Conservation (phyloP, 2,888 invertebrate species). For the Margaritifera margaritifera region DNA sequence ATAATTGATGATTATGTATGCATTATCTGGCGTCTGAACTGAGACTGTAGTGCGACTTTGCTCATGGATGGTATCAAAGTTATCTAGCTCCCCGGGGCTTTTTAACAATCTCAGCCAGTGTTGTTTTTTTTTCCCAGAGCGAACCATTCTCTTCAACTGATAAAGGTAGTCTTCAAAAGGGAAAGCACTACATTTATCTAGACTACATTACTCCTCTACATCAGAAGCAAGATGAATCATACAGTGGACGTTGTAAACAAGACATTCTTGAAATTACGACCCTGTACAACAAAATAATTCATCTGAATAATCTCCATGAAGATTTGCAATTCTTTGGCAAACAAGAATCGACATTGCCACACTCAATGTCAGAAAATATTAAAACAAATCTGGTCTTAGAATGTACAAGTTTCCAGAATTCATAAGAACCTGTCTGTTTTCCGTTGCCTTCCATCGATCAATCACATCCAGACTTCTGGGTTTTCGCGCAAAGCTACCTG, state of each 20-base stretch:
- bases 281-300: slow-evolving; percentile 44
- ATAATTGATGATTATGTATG: slow-evolving; percentile 5
- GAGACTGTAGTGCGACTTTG: background rate
- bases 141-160: slow-evolving; percentile 13
- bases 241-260: no score
- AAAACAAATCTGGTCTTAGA: slow-evolving; percentile 1
- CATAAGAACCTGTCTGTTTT: slow-evolving; percentile 14
- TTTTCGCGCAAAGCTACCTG: slow-evolving; percentile 51
- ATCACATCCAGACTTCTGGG: slow-evolving; percentile 46
- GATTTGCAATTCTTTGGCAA: slow-evolving; percentile 10
- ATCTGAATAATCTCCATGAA: slow-evolving; percentile 16
- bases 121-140: slow-evolving; percentile 3
- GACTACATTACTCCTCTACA: slow-evolving; percentile 9
- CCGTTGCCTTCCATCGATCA: no score
- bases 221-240: slow-evolving; percentile 14
- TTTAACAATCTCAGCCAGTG: slow-evolving; percentile 6
- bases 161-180: slow-evolving; percentile 23
- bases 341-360: slow-evolving; percentile 17
- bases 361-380: slow-evolving; percentile 10
- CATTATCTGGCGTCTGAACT: slow-evolving; percentile 11
- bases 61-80: background rate
- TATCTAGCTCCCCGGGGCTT: slow-evolving; percentile 8
- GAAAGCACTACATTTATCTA: slow-evolving; percentile 23
- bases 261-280: slow-evolving; percentile 21
- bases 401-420: slow-evolving; percentile 7